Conservation (phyloP, 2,113 vertebrate genomes). For the Grallaria varia region DNA sequence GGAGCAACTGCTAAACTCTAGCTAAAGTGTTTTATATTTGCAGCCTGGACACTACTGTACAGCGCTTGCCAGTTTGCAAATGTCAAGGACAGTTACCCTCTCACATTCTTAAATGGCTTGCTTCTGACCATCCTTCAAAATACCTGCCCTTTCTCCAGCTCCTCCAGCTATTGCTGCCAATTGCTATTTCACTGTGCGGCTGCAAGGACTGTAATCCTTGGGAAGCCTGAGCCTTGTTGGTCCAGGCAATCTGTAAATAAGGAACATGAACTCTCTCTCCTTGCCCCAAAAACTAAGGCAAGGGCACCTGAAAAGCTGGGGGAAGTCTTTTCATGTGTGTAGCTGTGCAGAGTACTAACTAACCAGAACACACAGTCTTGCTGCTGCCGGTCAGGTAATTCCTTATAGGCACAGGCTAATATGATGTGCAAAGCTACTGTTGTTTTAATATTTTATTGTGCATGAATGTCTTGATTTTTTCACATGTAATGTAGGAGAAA, state of each 20-base stretch:
- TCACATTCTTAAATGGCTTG: background rate
- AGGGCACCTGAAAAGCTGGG: background rate
- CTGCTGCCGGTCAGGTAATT: background rate
- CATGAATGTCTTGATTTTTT: background rate
- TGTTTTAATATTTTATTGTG: background rate
- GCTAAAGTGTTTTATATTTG: background rate
- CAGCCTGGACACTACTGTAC: background rate
- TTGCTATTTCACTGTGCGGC: background rate
- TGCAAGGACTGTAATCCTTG: background rate
- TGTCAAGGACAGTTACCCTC: conserved; percentile 52
- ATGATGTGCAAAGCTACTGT: background rate
- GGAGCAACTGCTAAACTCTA: background rate
- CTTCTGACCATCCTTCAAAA: conserved; percentile 11
- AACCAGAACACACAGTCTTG: background rate
- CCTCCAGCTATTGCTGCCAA: background rate
- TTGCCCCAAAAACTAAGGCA: background rate
- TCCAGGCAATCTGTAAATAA: background rate
- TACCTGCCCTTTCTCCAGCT: conserved; percentile 20
- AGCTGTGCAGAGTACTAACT: background rate
- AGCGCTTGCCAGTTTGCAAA: conserved; percentile 48
- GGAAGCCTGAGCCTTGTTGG: background rate
- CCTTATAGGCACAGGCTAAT: background rate
- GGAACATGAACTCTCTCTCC: background rate
- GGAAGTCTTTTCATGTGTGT: background rate
- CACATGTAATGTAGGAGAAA: background rate